phyloP scores from a whole-genome alignment of 2,113 vertebrate genomes.

The Alligator mississippiensis region DNA sequence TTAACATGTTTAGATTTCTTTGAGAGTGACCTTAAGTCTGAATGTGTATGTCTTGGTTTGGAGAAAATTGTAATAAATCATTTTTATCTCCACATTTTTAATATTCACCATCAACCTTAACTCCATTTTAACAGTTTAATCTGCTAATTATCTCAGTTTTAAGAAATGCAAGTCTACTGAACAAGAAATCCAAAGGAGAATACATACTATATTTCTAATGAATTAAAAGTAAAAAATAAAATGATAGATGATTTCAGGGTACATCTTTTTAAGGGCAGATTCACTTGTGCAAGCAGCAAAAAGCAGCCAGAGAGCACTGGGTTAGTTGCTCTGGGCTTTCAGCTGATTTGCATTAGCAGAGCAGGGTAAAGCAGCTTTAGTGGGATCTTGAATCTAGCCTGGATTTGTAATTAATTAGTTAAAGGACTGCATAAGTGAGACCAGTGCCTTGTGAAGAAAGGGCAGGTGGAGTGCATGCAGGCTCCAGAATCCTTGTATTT shows the following conservation, averaged over 20 bases:
- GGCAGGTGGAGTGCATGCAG: not conserved
- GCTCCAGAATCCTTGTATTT: not conserved
- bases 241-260: not conserved
- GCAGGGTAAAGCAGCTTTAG: not conserved
- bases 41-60: not conserved
- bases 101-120: not conserved
- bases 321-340: not conserved
- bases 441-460: not conserved
- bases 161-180: not conserved
- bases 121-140: not conserved
- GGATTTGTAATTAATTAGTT: not conserved
- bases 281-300: not conserved
- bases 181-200: not conserved
- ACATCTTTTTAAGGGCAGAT: not conserved
- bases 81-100: not conserved
- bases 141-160: not conserved
- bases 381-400: not conserved
- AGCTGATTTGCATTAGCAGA: not conserved
- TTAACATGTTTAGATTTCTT: not conserved
- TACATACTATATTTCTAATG: not conserved
- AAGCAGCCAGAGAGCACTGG: not conserved
- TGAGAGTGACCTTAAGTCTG: not conserved
- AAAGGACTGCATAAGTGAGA: not conserved
- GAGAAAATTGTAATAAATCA: not conserved
- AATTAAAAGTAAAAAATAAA: not conserved